Percentiles rank a stretch among this genome's conserved stretches.
Conservation (phyloP, 2,888 invertebrate species). For the Troilus luridus region DNA sequence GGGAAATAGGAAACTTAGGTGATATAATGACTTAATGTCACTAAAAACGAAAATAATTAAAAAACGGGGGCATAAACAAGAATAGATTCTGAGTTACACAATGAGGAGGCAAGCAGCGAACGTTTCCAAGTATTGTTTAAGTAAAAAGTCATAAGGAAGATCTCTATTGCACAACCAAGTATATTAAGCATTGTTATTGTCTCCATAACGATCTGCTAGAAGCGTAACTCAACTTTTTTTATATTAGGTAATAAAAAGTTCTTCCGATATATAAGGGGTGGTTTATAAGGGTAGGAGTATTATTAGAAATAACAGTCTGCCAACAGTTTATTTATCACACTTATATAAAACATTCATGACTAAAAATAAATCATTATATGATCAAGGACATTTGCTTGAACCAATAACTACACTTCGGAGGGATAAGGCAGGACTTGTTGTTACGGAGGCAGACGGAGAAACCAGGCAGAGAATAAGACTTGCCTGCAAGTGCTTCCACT, state of each 20-base stretch:
- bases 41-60: not conserved
- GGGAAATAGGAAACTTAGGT: not conserved
- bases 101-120: not conserved
- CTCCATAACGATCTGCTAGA: not conserved
- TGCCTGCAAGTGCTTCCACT: too few species aligned
- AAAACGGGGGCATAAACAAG: not conserved
- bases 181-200: slow-evolving; percentile 21
- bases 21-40: not conserved
- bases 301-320: not conserved
- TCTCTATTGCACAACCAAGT: slow-evolving; percentile 22
- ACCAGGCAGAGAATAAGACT: too few species aligned
- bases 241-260: slow-evolving; percentile 20
- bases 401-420: too few species aligned
- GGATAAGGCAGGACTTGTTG: too few species aligned
- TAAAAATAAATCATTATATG: not conserved
- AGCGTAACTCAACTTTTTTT: not conserved
- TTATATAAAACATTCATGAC: not conserved
- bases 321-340: not conserved
- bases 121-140: slow-evolving; percentile 17
- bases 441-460: too few species aligned
- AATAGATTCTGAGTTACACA: not conserved
- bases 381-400: not conserved
- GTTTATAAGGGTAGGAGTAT: not conserved
- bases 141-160: slow-evolving; percentile 47
- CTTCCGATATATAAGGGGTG: not conserved